Base-by-base conservation (phyloP, 2,888 invertebrate genomes). In the Monochamus alternatus region DNA sequence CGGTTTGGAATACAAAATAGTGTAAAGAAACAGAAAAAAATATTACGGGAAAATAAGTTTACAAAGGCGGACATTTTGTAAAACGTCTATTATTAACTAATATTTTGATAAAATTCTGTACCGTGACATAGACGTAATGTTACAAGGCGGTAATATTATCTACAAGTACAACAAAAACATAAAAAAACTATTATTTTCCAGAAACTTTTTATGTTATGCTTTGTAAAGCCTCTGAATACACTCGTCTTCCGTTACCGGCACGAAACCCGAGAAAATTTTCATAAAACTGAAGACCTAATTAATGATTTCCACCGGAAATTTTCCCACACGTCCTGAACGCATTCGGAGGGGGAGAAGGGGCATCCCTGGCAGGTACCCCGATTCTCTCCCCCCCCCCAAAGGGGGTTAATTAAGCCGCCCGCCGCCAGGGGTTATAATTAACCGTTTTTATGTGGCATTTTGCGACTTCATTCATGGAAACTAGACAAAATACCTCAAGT, bases 381-480 rank as follows among this genome's bases (percentile, higher is more conserved):
- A 5, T 38, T 38, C 32, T 32, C 58, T 32, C 52, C 68, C 14
- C 1, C 43, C 43, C 43, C 38, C 12, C 22, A 30, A 69, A 59
- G 43, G 59, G 68, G 59, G 64, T 64, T 77, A 75, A 77, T 77
- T 75, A 75, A 77, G 70, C 68, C 67, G 14, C 66, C 67, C 68
- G 59, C 62, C 47, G 8, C 55, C 60, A 60, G 52, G 71, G 70
- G 66, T 59, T 69, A 60, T 65, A 74, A 76, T 73, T 76, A 76
- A 65, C 44, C 71, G 62, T 71, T 77, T 77, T 77, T 73, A 77
- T 72, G 73, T 66, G 47, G 51, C 65, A 60, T 74, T 77, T 77
- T 77, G 77, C 69, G 66, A 66, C 73, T 65, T 68, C 70, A 69
- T 75, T 77, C 73, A 77, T 75, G 77, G 73, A 78, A 78, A 79